These are phyloP conservation scores for Augiades crinisus DNA, from an alignment of 2,888 invertebrate species.

Conservation along the genomic window DNA sequence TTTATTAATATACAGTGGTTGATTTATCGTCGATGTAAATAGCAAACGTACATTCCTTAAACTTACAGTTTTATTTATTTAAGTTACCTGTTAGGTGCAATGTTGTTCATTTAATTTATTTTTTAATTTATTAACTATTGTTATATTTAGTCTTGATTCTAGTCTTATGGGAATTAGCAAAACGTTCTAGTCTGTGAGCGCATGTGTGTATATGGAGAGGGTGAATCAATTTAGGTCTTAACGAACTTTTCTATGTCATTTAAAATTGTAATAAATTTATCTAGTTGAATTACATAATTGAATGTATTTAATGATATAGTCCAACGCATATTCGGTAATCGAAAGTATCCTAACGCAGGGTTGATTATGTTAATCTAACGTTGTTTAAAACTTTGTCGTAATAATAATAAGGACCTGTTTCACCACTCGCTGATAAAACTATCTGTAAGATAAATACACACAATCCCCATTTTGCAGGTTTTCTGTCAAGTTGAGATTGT, in stretches of 20 bases:
- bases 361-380: slow-evolving; percentile 12
- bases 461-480: too few relatives aligned
- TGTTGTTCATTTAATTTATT: slow-evolving; percentile 41
- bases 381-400: slow-evolving; percentile 13
- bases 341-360: slow-evolving; percentile 29
- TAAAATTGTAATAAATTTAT: slow-evolving; percentile 42
- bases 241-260: slow-evolving; percentile 37
- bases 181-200: slow-evolving; percentile 39
- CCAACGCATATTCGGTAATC: slow-evolving; percentile 22
- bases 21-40: neutral
- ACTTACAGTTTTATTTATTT: slow-evolving; percentile 32
- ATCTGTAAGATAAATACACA: too few relatives aligned
- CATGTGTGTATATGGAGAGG: slow-evolving; percentile 2
- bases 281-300: slow-evolving; percentile 38
- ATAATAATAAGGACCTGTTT: too few relatives aligned
- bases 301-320: slow-evolving; percentile 20
- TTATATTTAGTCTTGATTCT: slow-evolving; percentile 35
- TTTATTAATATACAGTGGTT: too few relatives aligned
- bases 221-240: slow-evolving; percentile 22
- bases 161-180: slow-evolving; percentile 39
- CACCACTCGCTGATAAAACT: too few relatives aligned
- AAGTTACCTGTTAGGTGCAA: slow-evolving; percentile 35
- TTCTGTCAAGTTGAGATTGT: too few relatives aligned
- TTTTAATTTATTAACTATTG: slow-evolving; percentile 28
- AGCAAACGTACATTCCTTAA: slow-evolving; percentile 40